Percentiles rank a stretch among this genome's conserved stretches.
These are phyloP conservation scores for Cinclus cinclus DNA, from an alignment of 2,113 vertebrate genomes.

Conservation along the genomic window DNA sequence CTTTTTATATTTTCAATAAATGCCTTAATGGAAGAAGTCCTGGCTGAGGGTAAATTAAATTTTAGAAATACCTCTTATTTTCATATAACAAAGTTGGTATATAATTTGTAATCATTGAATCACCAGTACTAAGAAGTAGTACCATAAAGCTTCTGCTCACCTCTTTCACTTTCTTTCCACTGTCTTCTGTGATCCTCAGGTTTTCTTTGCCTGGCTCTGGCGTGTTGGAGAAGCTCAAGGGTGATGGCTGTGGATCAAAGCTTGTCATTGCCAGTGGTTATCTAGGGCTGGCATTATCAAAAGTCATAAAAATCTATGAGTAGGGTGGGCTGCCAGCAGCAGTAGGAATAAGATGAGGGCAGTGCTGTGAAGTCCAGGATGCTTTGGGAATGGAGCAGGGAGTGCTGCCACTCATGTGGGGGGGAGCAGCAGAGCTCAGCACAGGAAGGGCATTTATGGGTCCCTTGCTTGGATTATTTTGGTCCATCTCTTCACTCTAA, in stretches of 20 bases:
- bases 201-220: neutral
- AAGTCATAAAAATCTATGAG: neutral
- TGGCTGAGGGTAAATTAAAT: neutral
- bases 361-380: neutral
- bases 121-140: neutral
- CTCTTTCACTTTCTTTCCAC: neutral
- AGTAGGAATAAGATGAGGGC: neutral
- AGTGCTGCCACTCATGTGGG: neutral
- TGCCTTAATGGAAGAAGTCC: neutral
- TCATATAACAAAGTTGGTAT: neutral
- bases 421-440: neutral
- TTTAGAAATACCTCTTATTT: neutral
- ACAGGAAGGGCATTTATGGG: accelerated
- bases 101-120: neutral
- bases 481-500: neutral
- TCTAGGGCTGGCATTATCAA: neutral
- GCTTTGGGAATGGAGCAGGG: neutral
- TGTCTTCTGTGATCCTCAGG: neutral
- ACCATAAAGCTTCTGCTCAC: neutral
- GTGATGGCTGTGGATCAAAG: neutral
- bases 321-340: neutral
- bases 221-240: neutral
- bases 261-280: neutral
- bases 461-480: neutral
- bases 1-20: neutral